Percentiles rank a stretch among this genome's conserved stretches.
These are phyloP conservation scores for Crotalus helleri DNA, from an alignment of 2,113 vertebrate species.

Conservation along the genomic window DNA sequence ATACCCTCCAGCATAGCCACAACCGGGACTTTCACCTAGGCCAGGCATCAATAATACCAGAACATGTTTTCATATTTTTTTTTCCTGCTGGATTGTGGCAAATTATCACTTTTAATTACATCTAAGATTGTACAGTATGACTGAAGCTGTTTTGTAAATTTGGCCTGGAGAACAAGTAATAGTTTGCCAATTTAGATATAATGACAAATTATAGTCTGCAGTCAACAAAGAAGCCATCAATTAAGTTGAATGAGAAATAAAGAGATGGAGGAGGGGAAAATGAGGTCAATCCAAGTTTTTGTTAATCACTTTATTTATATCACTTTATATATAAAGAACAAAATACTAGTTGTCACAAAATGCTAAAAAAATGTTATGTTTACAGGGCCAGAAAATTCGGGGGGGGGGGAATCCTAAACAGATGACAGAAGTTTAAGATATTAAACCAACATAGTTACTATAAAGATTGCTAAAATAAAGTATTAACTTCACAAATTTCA, in stretches of 20 bases:
- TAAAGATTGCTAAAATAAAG: neutral
- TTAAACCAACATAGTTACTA: neutral
- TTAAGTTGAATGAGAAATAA: neutral
- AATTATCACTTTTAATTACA: neutral
- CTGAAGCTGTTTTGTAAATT: neutral
- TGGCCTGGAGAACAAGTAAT: neutral
- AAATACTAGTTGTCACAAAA: neutral
- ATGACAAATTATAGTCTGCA: neutral
- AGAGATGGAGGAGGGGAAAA: neutral
- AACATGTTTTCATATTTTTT: neutral
- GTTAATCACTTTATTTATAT: neutral
- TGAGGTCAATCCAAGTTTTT: neutral
- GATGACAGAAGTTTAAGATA: neutral
- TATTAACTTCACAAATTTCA: neutral
- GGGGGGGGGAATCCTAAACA: neutral
- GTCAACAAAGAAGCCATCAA: neutral
- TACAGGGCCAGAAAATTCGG: neutral
- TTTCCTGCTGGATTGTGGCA: neutral
- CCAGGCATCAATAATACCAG: neutral
- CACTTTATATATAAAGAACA: neutral
- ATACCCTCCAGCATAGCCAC: neutral
- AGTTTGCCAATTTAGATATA: neutral
- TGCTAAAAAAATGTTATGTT: too few relatives aligned
- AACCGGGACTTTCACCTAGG: neutral
- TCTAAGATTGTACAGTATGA: neutral